These are phyloP conservation scores for Scarus forsteni DNA, from an alignment of 2,797 vertebrate genomes.

Conservation along the genomic window DNA sequence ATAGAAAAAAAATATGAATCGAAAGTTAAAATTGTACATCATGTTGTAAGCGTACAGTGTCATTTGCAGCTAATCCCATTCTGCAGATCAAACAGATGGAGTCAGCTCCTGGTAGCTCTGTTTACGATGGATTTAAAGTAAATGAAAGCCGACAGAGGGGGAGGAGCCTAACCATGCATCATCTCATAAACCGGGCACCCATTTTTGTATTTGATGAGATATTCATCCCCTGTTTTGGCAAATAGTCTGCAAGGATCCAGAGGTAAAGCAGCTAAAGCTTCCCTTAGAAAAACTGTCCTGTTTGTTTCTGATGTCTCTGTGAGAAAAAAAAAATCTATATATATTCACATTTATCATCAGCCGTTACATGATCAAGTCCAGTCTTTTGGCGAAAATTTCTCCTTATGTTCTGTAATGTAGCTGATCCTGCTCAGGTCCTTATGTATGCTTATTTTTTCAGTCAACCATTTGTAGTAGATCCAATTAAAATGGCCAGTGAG, in stretches of 20 bases:
- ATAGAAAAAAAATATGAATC: too few species aligned
- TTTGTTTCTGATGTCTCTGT: constrained; percentile 11
- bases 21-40: too few species aligned
- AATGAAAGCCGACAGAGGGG: neutral
- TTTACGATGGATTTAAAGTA: neutral
- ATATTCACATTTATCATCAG: constrained; percentile 11
- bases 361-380: constrained; percentile 1
- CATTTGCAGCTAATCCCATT: too few species aligned
- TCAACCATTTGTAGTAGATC: constrained; percentile 23
- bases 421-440: constrained; percentile 5
- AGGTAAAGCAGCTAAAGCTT: constrained; percentile 14
- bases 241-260: neutral
- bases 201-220: neutral
- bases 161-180: neutral
- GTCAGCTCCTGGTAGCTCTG: neutral
- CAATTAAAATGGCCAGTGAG: constrained; percentile 28
- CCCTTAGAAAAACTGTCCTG: constrained; percentile 1
- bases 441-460: constrained; percentile 11
- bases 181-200: neutral
- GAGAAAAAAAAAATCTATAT: neutral
- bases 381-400: neutral
- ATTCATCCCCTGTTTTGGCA: neutral
- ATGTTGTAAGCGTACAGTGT: too few species aligned
- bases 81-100: too few species aligned
- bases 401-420: neutral